phyloP scores from a whole-genome alignment of 2,113 vertebrate genomes.

The Pavo muticus region DNA sequence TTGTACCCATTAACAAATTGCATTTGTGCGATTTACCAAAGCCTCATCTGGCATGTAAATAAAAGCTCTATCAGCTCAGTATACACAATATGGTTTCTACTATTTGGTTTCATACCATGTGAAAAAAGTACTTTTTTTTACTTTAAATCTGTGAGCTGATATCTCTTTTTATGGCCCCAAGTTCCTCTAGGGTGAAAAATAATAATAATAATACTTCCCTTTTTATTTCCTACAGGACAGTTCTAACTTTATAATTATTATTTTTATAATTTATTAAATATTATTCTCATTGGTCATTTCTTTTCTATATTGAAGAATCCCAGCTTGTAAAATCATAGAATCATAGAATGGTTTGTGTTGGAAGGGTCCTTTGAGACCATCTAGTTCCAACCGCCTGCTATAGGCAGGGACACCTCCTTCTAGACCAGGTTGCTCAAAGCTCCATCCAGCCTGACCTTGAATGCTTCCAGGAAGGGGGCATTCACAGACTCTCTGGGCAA shows the following conservation, averaged over 20 bases:
- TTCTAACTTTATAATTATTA: neutral
- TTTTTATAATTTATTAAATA: neutral
- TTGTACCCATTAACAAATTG: neutral
- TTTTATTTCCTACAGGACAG: neutral
- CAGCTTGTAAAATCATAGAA: neutral
- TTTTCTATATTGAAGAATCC: neutral
- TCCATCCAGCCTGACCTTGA: too few relatives aligned
- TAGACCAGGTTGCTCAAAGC: too few relatives aligned
- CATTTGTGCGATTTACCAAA: neutral
- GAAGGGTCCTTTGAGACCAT: too few relatives aligned
- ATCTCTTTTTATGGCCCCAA: neutral
- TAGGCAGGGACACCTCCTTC: too few relatives aligned
- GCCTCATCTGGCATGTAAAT: accelerated
- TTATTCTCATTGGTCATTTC: neutral
- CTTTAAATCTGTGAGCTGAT: neutral
- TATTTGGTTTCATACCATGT: neutral
- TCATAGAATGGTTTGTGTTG: too few relatives aligned
- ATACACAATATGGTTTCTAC: neutral
- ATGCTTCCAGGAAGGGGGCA: too few relatives aligned
- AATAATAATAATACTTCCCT: neutral
- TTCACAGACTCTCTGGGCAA: too few relatives aligned
- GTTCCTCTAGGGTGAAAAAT: neutral
- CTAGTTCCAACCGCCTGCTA: too few relatives aligned
- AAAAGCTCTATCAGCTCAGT: neutral
- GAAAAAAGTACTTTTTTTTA: neutral